Base-by-base conservation (phyloP, 2,797 vertebrate genomes). In the Danio albolineatus region DNA sequence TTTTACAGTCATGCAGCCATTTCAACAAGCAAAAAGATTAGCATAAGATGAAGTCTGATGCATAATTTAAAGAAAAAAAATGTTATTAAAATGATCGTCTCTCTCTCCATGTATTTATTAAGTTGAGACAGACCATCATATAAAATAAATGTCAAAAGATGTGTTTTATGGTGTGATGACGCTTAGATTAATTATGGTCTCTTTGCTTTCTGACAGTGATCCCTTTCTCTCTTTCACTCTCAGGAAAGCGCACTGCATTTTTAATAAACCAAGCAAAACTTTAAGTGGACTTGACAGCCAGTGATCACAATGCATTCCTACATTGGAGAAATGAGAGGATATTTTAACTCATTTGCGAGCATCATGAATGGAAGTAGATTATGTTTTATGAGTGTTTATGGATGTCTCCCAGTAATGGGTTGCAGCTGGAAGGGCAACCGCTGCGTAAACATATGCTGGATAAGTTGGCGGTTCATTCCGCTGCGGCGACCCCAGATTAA, bases 161-260 rank as follows among this genome's bases (percentile, higher is more conserved):
- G 28, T 62, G n/a, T n/a, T 62, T 64, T 54, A 64, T 76, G 60
- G 38, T 43, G 69, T 38, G 57, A 73, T 76, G 39, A 44, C 16
- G 39, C 54, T 66, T 13, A 76, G 19, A 65, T 44, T 5, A 54
- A 56, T 66, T 46, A 44, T n/a, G 12, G 19, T 38, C 60, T 76
- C 38, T 76, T 57, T 72, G 14, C 51, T 57, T 72, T 12, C 39
- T 57, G 48, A 64, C 60, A 64, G 73, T 41, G 12, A 64, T 76
- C 17, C 54, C 17, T 76, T 64, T 76, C 60, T 76, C 60, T 76
- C 17, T 76, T 54, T 4, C 19, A 10, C 13, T 28, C 36, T 65
- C 6, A 41, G 36, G 17, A 21, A 10, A 19, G 36, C 16, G 12
- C 49, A 12, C 5, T 16, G 8, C 19, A 73, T 59, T 46, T 56